phyloP scores from a whole-genome alignment of 2,888 invertebrate genomes.

The Lycaena phlaeas region DNA sequence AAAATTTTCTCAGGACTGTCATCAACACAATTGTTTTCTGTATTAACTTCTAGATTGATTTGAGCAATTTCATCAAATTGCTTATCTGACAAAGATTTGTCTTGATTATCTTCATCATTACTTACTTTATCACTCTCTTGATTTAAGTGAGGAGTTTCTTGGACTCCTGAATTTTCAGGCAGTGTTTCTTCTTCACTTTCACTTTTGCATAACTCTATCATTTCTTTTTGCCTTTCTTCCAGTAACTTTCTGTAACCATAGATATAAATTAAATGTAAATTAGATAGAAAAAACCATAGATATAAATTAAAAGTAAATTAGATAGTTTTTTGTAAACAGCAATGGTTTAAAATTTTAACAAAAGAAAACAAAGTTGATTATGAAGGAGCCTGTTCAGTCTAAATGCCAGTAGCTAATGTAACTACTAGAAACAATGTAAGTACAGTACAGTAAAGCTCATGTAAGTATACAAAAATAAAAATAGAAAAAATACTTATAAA shows the following conservation, averaged over 20 bases:
- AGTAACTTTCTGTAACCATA: slow-evolving; percentile 71
- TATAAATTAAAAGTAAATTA: slow-evolving; percentile 17
- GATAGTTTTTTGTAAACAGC: no score
- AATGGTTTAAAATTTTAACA: no score
- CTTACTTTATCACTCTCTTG: neutral
- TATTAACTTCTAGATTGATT: neutral
- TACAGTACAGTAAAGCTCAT: no score
- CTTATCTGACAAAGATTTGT: neutral
- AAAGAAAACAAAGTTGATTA: no score
- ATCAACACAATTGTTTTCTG: slow-evolving; percentile 1
- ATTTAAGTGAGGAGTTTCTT: slow-evolving; percentile 5
- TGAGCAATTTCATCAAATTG: slow-evolving; percentile 8
- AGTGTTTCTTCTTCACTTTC: slow-evolving; percentile 72
- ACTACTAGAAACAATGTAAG: no score
- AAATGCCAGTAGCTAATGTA: no score
- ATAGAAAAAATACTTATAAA: no score
- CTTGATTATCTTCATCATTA: neutral
- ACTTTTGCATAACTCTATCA: slow-evolving; percentile 83
- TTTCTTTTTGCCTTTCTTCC: slow-evolving; percentile 81
- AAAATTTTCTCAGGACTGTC: no score
- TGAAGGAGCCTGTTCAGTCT: no score
- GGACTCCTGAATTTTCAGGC: neutral
- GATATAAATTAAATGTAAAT: slow-evolving; percentile 17
- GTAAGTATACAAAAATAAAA: no score
- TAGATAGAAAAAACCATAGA: slow-evolving; percentile 21